These are phyloP conservation scores for Aramus guarauna DNA, from an alignment of 2,113 vertebrate genomes.

Conservation along the genomic window DNA sequence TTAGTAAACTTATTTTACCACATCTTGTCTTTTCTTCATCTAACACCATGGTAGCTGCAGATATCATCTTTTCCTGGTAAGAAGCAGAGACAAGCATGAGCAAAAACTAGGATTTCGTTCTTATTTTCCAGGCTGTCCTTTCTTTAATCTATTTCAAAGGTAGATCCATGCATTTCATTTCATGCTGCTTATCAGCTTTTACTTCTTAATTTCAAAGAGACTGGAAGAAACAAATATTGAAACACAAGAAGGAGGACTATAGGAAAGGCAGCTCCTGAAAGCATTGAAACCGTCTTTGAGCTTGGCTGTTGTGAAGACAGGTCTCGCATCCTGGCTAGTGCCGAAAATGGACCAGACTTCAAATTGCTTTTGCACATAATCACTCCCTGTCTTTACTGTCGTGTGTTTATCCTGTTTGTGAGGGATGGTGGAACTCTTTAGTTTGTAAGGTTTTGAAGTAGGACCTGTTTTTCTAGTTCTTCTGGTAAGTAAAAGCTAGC, in stretches of 20 bases:
- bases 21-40: background rate
- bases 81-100: background rate
- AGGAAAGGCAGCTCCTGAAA: background rate
- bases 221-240: background rate
- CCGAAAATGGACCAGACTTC: background rate
- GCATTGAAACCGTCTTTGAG: background rate
- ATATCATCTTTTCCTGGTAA: background rate
- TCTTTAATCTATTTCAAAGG: background rate
- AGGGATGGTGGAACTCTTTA: background rate
- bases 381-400: background rate
- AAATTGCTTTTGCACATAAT: background rate
- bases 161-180: background rate
- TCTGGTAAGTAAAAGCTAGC: background rate
- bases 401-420: background rate
- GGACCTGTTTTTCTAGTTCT: slow-evolving; percentile 5
- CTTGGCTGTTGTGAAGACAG: background rate
- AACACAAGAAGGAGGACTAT: background rate
- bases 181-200: background rate
- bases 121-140: background rate
- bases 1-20: background rate
- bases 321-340: background rate
- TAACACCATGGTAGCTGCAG: background rate
- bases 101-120: background rate
- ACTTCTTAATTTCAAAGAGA: background rate
- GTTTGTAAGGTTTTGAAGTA: background rate